A percentile compares a stretch with the other conserved stretches of the same genome.
Conservation (phyloP, 2,113 vertebrate species). For the Lichenostomus cassidix region DNA sequence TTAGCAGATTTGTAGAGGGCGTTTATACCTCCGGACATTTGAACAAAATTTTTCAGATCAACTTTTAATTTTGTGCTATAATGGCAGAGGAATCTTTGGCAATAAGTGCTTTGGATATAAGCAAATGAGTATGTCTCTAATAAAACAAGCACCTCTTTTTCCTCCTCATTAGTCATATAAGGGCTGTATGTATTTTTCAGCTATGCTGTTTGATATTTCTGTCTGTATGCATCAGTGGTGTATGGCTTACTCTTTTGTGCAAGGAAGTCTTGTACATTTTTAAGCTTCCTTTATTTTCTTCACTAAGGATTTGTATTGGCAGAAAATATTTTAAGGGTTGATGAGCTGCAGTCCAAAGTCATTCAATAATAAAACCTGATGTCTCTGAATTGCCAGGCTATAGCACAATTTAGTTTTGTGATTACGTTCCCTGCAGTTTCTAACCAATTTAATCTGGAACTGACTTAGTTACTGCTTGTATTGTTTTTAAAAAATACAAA, state of each 20-base stretch:
- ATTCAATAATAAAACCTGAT: background rate
- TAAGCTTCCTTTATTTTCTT: background rate
- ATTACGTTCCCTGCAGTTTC: background rate
- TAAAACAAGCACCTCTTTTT: background rate
- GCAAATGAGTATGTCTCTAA: background rate
- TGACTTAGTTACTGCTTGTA: background rate
- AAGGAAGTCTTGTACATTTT: background rate
- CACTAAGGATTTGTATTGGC: background rate
- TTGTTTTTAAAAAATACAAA: background rate
- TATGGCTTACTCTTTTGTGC: background rate
- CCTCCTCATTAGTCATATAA: background rate
- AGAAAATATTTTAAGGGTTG: background rate
- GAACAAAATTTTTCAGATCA: background rate
- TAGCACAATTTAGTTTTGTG: background rate
- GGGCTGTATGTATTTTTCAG: background rate
- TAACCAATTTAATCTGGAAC: background rate
- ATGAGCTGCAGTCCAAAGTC: background rate
- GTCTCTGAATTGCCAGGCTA: background rate
- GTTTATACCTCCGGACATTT: background rate
- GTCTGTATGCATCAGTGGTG: background rate
- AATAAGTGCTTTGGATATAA: background rate
- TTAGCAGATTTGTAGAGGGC: background rate
- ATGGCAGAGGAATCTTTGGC: background rate
- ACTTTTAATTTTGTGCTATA: background rate
- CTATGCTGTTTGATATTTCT: background rate